Base-by-base conservation (phyloP, 2,888 invertebrate genomes). In the Tromatobia lineatoria region DNA sequence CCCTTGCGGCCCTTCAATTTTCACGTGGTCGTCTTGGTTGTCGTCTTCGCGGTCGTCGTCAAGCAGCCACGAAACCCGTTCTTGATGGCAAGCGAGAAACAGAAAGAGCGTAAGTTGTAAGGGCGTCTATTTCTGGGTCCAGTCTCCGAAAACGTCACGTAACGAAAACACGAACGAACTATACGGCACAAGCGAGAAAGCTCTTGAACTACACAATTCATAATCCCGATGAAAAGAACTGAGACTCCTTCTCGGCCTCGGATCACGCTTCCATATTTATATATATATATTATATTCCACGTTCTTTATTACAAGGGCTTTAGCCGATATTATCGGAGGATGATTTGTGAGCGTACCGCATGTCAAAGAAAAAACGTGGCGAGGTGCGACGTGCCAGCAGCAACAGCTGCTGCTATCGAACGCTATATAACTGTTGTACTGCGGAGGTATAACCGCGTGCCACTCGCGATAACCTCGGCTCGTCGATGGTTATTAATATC, bases 401-500 rank as follows among this genome's bases (percentile, higher is more conserved):
- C 80, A 80, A 73, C 83, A 80, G 83, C 80, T 83, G 83, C 57
- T 57, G 59, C 80, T 70, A 75, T 79, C 54, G 70, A 75, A 57
- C 38, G 50, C 25, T 45, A 18, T 10, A 23, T 15, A 23, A 25
- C 25, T 10, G 45, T 59, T 42, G 45, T 47, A 73, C 47, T 18
- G 45, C 25, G 13, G 25, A 73, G 59, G 42, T 25, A 45, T 45
- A 45, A n/a, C 25, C 71, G 29, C 71, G 42, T 77, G 59, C 59
- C 59, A 42, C 29, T 29, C 15, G 61, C 73, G 76, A 76, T 77
- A 76, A 45, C 47, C 70, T 29, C 13, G 23, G 20, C 77, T n/a
- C 34, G 59, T 83, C 76, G 76, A 83, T 76, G 82, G 83, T 84
- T 83, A 84, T 86, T 82, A 80, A 84, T 79, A 84, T 82, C 73